Conservation (phyloP, 1,140 invertebrate genomes). For the Condylostylus longicornis region DNA sequence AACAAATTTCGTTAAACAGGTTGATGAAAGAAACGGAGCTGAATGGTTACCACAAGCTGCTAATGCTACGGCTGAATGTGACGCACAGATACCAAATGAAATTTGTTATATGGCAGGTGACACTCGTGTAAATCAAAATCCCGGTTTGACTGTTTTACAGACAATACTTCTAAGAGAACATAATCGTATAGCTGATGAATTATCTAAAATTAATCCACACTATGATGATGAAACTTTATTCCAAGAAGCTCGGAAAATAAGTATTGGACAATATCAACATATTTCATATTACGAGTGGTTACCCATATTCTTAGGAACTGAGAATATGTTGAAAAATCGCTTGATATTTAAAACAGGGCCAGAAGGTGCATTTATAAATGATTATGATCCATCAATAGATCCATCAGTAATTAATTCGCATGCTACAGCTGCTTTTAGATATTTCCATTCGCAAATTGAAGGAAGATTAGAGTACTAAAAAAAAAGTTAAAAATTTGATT, state of each 20-base stretch:
- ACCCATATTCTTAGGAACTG: constrained; percentile 56
- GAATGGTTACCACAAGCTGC: constrained; percentile 52
- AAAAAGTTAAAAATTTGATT: not conserved
- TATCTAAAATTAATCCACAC: constrained; percentile 65
- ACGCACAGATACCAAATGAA: constrained; percentile 39
- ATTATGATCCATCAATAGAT: constrained; percentile 69
- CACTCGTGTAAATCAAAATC: constrained; percentile 71
- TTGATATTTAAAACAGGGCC: constrained; percentile 48
- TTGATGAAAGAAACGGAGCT: constrained; percentile 42
- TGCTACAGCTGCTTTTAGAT: constrained; percentile 71
- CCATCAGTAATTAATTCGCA: constrained; percentile 71
- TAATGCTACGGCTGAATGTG: constrained; percentile 49
- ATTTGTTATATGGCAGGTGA: constrained; percentile 65
- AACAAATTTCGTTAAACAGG: no score
- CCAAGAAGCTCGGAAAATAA: constrained; percentile 72
- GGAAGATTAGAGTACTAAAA: constrained; percentile 54
- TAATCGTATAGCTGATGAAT: constrained; percentile 63
- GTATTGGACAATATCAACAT: constrained; percentile 64
- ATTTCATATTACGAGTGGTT: constrained; percentile 77
- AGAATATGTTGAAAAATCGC: constrained; percentile 52
- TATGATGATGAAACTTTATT: constrained; percentile 76
- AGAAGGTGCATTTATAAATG: constrained; percentile 52
- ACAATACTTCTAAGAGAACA: constrained; percentile 76
- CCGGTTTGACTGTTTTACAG: constrained; percentile 65
- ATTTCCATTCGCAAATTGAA: constrained; percentile 71